These are phyloP conservation scores for Caenorhabditis elegans DNA, from an alignment of 1,140 invertebrate genomes.

Conservation along the genomic window DNA sequence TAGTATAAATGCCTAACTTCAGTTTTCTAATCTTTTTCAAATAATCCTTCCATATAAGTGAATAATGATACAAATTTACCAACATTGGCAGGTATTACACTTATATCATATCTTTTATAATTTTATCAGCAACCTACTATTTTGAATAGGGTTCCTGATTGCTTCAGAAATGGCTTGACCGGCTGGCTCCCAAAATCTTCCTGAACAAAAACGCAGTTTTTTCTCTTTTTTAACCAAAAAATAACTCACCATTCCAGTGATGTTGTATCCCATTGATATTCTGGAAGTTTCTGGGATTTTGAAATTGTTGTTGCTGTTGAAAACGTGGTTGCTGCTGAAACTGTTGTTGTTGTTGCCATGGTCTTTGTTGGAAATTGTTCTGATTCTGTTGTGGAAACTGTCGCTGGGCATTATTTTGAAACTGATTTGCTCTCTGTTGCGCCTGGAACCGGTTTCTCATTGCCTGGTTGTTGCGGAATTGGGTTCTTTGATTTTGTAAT, in stretches of 20 bases:
- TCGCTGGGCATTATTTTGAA: not conserved
- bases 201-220: not conserved
- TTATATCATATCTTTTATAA: not conserved
- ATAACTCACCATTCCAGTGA: not conserved
- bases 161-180: not conserved
- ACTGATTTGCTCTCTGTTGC: conserved; percentile 4
- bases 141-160: not conserved
- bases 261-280: not conserved
- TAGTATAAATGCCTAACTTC: too few relatives aligned
- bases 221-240: too few relatives aligned
- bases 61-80: too few relatives aligned
- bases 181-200: conserved; percentile 5
- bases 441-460: not conserved
- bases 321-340: not conserved
- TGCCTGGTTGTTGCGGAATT: conserved; percentile 14
- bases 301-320: not conserved
- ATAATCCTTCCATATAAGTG: too few relatives aligned
- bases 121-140: not conserved
- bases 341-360: not conserved
- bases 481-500: conserved; percentile 2
- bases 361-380: conserved; percentile 9
- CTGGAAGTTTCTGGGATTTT: conserved; percentile 1
- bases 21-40: too few relatives aligned
- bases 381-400: not conserved
- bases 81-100: too few relatives aligned